Evolutionary conservation across 2,888 invertebrate species (phyloP).

Genomic region (Eupeodes latifasciatus): DNA sequence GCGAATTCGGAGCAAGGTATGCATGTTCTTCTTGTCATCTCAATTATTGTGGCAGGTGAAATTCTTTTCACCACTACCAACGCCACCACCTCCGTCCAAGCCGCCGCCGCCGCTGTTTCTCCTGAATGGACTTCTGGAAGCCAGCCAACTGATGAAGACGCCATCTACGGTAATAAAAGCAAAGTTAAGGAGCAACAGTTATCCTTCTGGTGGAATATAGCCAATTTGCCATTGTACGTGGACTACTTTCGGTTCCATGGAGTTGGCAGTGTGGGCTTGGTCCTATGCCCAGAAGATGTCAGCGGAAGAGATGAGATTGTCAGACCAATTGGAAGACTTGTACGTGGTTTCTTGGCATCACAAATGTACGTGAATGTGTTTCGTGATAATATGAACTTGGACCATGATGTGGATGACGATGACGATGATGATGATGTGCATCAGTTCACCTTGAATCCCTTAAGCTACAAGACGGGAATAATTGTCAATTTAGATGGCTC

Average conservation of each 20-base stretch:
- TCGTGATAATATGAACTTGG: slow-evolving; percentile 53
- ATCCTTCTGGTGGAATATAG: slow-evolving; percentile 46
- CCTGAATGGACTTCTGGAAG: slow-evolving; percentile 27
- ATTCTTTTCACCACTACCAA: slow-evolving; percentile 10
- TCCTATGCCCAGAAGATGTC: slow-evolving; percentile 80
- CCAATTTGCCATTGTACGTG: slow-evolving; percentile 77
- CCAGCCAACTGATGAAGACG: slow-evolving; percentile 38
- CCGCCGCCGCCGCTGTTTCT: no score
- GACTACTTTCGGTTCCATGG: slow-evolving; percentile 81
- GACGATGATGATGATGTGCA: slow-evolving; percentile 28
- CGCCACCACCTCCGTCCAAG: no score
- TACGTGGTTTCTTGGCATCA: slow-evolving; percentile 46
- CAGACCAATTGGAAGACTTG: slow-evolving; percentile 41
- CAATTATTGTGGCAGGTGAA: slow-evolving; percentile 30
- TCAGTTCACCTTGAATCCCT: slow-evolving; percentile 74
- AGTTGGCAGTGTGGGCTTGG: slow-evolving; percentile 80
- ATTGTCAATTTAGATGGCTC: slow-evolving; percentile 79
- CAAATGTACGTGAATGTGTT: slow-evolving; percentile 70
- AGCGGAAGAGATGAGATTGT: slow-evolving; percentile 77
- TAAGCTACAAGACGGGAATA: slow-evolving; percentile 80
- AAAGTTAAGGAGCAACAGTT: slow-evolving; percentile 58
- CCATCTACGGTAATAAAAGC: neutral
- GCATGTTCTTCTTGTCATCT: slow-evolving; percentile 37
- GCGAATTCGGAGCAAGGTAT: slow-evolving; percentile 23
- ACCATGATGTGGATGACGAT: neutral